phyloP scores from a whole-genome alignment of 1,140 invertebrate genomes.

The Drosophila willistoni region DNA sequence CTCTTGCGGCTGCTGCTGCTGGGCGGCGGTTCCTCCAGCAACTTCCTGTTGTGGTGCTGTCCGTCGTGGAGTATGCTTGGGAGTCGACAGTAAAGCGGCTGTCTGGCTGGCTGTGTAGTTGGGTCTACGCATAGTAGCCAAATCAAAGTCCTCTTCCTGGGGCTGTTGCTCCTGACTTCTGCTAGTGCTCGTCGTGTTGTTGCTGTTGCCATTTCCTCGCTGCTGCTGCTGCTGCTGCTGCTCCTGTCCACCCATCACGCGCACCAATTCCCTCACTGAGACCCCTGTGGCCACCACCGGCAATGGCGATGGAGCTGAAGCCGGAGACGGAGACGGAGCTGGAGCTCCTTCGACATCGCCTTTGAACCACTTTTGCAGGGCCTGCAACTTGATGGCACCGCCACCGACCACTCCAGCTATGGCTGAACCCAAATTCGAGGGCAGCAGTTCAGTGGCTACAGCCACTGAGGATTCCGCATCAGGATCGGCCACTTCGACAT shows the following conservation, averaged over 20 bases:
- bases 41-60: slow-evolving; percentile 8
- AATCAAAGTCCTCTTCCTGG: slow-evolving; percentile 65
- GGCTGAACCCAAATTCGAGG: slow-evolving; percentile 71
- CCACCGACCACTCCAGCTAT: slow-evolving; percentile 83
- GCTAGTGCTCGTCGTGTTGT: slow-evolving; percentile 36
- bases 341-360: slow-evolving; percentile 84
- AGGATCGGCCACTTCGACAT: background rate
- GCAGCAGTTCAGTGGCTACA: slow-evolving; percentile 47
- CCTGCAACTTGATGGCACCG: slow-evolving; percentile 86
- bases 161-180: slow-evolving; percentile 84
- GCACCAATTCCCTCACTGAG: slow-evolving; percentile 91
- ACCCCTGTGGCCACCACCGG: slow-evolving; percentile 85
- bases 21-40: slow-evolving; percentile 11
- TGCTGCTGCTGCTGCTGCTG: slow-evolving; percentile 87
- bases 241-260: slow-evolving; percentile 88
- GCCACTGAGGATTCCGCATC: slow-evolving; percentile 17
- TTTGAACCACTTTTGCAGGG: slow-evolving; percentile 89
- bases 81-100: slow-evolving; percentile 72
- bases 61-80: slow-evolving; percentile 73
- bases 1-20: slow-evolving; percentile 55
- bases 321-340: slow-evolving; percentile 27
- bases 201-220: slow-evolving; percentile 84
- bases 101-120: slow-evolving; percentile 76
- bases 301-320: slow-evolving; percentile 13
- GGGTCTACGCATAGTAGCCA: slow-evolving; percentile 62